phyloP scores from a whole-genome alignment of 2,797 vertebrate genomes.

The Enteromius viviparus region DNA sequence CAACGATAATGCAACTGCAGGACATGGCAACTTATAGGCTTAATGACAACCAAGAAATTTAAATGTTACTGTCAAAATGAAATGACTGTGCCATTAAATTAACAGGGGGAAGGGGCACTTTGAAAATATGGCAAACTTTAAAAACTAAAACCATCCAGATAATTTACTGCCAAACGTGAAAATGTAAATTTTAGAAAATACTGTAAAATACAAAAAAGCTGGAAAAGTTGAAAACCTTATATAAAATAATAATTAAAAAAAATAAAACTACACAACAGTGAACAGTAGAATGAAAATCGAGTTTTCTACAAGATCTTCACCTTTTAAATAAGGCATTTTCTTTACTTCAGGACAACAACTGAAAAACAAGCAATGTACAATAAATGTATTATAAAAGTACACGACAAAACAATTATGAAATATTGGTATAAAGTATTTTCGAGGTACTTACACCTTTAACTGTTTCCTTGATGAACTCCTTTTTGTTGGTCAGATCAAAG shows the following conservation, averaged over 20 bases:
- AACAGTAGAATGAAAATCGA: slow-evolving; percentile 34
- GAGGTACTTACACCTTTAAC: slow-evolving; percentile 87
- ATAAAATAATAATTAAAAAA: background rate
- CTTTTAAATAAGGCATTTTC: slow-evolving; percentile 34
- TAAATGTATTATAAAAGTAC: background rate
- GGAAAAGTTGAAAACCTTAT: background rate
- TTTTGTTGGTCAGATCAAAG: slow-evolving; percentile 87
- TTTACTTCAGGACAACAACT: slow-evolving; percentile 55
- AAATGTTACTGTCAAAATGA: background rate
- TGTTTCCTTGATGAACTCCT: slow-evolving; percentile 92
- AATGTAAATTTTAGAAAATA: background rate
- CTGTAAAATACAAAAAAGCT: background rate
- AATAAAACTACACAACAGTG: slow-evolving; percentile 16
- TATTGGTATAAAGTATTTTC: background rate
- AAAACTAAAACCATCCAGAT: background rate
- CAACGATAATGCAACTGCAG: background rate
- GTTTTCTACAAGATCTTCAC: slow-evolving; percentile 13
- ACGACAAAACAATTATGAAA: background rate
- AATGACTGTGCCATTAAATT: background rate
- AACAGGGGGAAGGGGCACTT: background rate
- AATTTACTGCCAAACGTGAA: background rate
- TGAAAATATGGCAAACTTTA: background rate
- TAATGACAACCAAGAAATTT: background rate
- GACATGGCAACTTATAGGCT: background rate
- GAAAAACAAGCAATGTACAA: background rate